These are phyloP conservation scores for Phyllostomus discolor DNA, from an alignment of 2,113 vertebrate genomes.

Conservation along the genomic window DNA sequence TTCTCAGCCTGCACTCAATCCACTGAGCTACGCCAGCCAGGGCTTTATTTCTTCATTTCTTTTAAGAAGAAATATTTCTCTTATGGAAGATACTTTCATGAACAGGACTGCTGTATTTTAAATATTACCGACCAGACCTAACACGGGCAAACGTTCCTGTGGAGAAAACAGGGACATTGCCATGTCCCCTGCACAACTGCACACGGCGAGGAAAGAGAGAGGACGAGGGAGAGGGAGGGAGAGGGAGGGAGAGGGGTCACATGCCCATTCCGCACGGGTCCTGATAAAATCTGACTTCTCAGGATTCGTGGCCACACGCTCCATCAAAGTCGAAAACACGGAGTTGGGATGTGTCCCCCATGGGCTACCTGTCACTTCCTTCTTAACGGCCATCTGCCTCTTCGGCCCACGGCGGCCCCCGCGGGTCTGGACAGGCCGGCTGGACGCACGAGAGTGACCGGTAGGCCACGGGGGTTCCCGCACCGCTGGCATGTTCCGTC, in stretches of 20 bases:
- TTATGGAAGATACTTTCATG: slow-evolving; percentile 62
- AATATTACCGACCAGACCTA: slow-evolving; percentile 5
- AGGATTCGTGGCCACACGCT: not conserved
- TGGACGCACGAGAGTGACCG: too few species aligned
- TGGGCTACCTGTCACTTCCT: not conserved
- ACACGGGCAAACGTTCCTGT: not conserved
- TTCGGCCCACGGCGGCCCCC: not conserved
- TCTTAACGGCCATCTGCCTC: not conserved
- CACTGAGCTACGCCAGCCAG: too few species aligned
- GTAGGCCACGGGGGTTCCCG: too few species aligned
- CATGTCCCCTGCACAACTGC: slow-evolving; percentile 39
- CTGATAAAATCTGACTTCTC: slow-evolving; percentile 43
- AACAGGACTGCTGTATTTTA: slow-evolving; percentile 50
- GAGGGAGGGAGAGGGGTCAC: not conserved
- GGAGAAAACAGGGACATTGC: not conserved
- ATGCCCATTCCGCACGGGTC: slow-evolving; percentile 51
- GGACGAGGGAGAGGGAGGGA: fast-evolving
- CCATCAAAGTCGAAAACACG: not conserved
- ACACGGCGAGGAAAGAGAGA: not conserved
- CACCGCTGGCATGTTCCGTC: too few species aligned
- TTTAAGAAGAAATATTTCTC: slow-evolving; percentile 38
- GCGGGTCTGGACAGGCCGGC: too few species aligned
- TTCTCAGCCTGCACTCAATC: too few species aligned
- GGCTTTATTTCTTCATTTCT: too few species aligned
- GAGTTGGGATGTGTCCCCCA: not conserved